Base-by-base conservation (phyloP, 2,113 vertebrate genomes). In the Rhea americana region DNA sequence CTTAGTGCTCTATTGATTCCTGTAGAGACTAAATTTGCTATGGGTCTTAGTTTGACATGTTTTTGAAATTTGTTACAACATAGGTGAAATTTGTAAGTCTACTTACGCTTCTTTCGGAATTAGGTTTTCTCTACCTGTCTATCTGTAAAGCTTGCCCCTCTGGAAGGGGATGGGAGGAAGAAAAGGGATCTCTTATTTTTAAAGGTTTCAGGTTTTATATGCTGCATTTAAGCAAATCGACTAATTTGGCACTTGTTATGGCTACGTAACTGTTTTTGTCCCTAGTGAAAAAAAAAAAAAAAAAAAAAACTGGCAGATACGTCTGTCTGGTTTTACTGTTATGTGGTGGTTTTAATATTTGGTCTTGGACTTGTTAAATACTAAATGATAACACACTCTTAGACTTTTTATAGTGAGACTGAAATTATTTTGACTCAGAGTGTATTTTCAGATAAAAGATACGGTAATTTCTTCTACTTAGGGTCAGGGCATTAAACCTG, bases 81-180 rank as follows among this genome's bases (percentile, higher is more conserved):
- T 22, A 9, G 43, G 62, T 85, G 68, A 47, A 4, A 2, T 48
- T 43, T 41, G 39, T 22, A 19, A 0, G 1, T 13, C 37, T 59
- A 1, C 15, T 25, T 50, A 2, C 0, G 0, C 13, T 48, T 12
- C 26, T 30, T 79, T 82, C 35, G 59, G n/a, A 66, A 21, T 22
- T 5, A 35, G 84, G 12, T 18, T 51, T 84, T 50, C 26, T 80
- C 24, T 55, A 50, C 32, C 7, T 24, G 13, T 1, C 0, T 26
- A n/a, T 39, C 71, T 87, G 56, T 14, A 20, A 68, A 41, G 24
- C 2, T 0, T 35, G 19, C 51, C 8, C 61, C 45, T 37, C 28
- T 4, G 11, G 39, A 73, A 35, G 45, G 45, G 15, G 35, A 35
- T 35, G 35, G 35, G 35, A 35, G 35, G 35, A 35, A 35, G 35